phyloP scores from a whole-genome alignment of 2,113 vertebrate species.

The Sakesphorus luctuosus region DNA sequence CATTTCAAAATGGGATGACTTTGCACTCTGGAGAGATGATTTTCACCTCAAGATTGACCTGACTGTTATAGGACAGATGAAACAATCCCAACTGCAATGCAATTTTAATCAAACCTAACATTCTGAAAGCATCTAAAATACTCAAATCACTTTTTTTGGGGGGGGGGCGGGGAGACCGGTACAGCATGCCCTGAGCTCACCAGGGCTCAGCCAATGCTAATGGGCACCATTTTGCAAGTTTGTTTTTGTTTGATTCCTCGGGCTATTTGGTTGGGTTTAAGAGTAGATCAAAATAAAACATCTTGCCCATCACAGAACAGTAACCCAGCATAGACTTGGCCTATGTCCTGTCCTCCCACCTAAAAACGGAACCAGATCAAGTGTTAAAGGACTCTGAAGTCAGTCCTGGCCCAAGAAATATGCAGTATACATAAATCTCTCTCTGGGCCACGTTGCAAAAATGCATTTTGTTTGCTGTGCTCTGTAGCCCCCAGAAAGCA shows the following conservation, averaged over 20 bases:
- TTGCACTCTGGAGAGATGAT: background rate
- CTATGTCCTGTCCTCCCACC: background rate
- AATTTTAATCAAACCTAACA: background rate
- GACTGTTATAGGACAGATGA: background rate
- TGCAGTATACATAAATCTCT: rapidly evolving
- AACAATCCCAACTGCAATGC: background rate
- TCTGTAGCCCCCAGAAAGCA: background rate
- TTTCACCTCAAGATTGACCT: background rate
- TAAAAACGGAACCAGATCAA: background rate
- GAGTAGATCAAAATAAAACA: background rate
- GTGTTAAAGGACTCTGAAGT: background rate
- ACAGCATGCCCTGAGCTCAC: background rate
- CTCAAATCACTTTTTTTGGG: background rate
- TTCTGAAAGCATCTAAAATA: background rate
- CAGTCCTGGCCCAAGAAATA: background rate
- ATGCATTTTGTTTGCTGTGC: background rate
- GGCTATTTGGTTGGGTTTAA: background rate
- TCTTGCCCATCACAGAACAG: background rate
- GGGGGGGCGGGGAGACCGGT: rapidly evolving
- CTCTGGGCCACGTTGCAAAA: background rate
- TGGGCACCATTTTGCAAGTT: background rate
- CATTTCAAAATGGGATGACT: background rate
- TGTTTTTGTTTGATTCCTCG: background rate
- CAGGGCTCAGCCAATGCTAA: background rate
- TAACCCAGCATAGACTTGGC: background rate